phyloP scores from a whole-genome alignment of 1,140 invertebrate genomes.

The Zaprionus kolodkinae region DNA sequence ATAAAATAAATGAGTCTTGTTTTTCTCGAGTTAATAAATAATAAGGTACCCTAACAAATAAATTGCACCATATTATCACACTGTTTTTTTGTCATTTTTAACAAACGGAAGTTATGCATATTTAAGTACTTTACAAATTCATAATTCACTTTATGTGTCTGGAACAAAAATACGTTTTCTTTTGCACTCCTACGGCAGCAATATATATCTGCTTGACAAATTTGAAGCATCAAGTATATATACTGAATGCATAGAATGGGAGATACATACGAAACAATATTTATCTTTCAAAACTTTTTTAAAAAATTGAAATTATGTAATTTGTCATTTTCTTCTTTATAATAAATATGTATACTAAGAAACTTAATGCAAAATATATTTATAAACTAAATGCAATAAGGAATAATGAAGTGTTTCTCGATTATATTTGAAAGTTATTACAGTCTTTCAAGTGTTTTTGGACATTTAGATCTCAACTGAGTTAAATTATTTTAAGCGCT shows the following conservation, averaged over 20 bases:
- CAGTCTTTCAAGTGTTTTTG: neutral
- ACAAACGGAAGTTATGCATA: neutral
- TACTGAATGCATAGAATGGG: too few relatives aligned
- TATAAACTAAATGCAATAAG: neutral
- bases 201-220: neutral
- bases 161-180: neutral
- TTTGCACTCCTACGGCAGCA: neutral
- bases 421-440: neutral
- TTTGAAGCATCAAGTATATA: neutral
- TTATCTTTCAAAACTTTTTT: too few relatives aligned
- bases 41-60: neutral
- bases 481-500: too few relatives aligned
- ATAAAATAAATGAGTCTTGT: neutral
- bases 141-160: neutral
- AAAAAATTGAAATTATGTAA: too few relatives aligned
- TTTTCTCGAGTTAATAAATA: slow-evolving; percentile 10
- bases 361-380: neutral
- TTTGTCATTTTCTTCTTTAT: neutral
- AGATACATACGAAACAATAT: too few relatives aligned
- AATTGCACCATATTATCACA: neutral
- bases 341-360: neutral
- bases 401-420: neutral
- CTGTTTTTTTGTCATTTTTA: neutral
- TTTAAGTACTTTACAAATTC: neutral
- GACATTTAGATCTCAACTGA: neutral